These are phyloP conservation scores for Sinosuthora webbiana DNA, from an alignment of 2,113 vertebrate genomes.

Conservation along the genomic window DNA sequence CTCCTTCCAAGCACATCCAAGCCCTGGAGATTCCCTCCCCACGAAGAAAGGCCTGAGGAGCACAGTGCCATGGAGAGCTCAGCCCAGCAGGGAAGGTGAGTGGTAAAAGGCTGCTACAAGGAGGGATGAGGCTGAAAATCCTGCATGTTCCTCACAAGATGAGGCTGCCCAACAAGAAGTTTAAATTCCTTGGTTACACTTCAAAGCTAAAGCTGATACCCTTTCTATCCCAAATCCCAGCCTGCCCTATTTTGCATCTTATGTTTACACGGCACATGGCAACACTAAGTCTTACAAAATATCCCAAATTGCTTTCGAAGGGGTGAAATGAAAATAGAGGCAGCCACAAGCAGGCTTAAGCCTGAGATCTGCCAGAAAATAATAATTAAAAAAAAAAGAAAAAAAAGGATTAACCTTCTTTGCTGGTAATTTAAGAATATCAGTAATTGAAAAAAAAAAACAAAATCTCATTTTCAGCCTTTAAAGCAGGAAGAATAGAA, in stretches of 20 bases:
- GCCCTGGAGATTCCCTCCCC: background rate
- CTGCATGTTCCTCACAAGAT: background rate
- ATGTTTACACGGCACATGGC: rapidly evolving
- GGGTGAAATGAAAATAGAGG: background rate
- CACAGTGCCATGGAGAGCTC: rapidly evolving
- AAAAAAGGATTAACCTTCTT: background rate
- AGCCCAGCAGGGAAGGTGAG: background rate
- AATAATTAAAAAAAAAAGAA: background rate
- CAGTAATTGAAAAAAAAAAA: background rate
- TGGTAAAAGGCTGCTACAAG: background rate
- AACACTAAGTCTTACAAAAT: background rate
- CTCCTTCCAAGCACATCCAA: background rate
- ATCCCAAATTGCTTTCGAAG: background rate
- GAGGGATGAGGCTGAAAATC: background rate
- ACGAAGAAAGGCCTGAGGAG: rapidly evolving
- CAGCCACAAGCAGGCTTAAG: background rate
- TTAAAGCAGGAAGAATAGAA: background rate
- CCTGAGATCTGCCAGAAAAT: background rate
- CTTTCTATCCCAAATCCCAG: background rate
- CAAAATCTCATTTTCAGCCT: background rate
- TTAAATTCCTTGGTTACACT: background rate
- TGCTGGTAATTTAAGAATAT: background rate
- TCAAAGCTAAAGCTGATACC: background rate
- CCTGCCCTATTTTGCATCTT: background rate
- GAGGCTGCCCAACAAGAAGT: background rate